Evolutionary conservation across 1,140 invertebrate species (phyloP), one percentile per base, ranked within the genome.

Genomic region (Nasonia longicornis): DNA sequence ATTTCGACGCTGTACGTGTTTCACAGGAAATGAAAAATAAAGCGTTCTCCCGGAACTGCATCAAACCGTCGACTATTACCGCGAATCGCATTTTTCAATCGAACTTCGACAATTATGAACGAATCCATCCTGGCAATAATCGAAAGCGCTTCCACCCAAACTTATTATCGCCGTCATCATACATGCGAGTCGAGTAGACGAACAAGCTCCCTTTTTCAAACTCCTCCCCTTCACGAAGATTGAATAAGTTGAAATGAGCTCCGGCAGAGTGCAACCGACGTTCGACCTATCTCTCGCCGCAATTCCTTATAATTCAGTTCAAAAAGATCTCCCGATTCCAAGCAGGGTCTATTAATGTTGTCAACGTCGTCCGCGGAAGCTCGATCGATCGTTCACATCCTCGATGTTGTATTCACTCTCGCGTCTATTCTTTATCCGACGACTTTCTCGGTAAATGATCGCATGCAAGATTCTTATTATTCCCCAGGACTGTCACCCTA

Each of bases 241-340:
- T 83, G 82, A 83, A 83, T 80, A 79, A 75, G 72, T 83, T 83
- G 63, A 79, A 67, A 75, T 67, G 66, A 73, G 64, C 77, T 71
- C 35, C 26, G 3, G 29, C 8, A 14, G 14, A 35, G 29, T 29
- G 8, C 26, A 70, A 31, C 14, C 67, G 67, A 35, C 26, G 14
- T 70, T 70, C 67, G 31, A 70, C 26, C 7, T 35, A 35, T 35
- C 16, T 31, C 11, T 22, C n/a, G 64, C 7, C n/a, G n/a, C 26
- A 66, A 48, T 48, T 48, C 45, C 12, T 48, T 48, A 48, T n/a
- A 64, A 70, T 70, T 70, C 26, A 31, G 26, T 70, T 70, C 12
- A 35, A 35, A 70, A 14, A 4, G 8, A 16, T 35, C 38, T 10
- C 38, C 0, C 38, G 7, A 42, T 42, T 12, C 63, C 64, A 29